phyloP scores from a whole-genome alignment of 1,140 invertebrate genomes.

The Drosophila quadrilineata region DNA sequence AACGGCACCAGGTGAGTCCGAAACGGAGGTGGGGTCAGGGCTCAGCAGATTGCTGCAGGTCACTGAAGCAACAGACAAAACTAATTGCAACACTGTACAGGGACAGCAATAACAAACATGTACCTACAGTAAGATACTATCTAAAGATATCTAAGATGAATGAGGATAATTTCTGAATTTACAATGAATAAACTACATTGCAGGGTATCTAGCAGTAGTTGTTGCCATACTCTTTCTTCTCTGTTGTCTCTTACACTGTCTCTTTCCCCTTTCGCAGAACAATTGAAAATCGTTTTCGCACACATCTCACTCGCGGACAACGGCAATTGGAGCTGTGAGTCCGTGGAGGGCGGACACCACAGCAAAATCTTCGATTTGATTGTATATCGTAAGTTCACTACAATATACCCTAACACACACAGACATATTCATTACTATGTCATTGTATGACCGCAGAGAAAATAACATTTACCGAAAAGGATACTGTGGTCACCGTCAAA shows the following conservation, averaged over 20 bases:
- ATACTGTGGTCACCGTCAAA: conserved; percentile 79
- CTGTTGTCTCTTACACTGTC: conserved; percentile 22
- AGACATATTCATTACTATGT: conserved; percentile 64
- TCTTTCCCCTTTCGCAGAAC: conserved; percentile 40
- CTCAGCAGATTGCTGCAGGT: conserved; percentile 17
- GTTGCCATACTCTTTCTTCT: background rate
- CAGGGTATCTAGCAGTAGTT: no score
- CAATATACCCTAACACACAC: conserved; percentile 10
- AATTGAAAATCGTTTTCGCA: conserved; percentile 81
- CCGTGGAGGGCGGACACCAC: conserved; percentile 58
- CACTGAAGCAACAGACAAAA: conserved; percentile 55
- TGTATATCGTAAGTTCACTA: conserved; percentile 79
- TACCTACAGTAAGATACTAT: no score
- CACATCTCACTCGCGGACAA: conserved; percentile 77
- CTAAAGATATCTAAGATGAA: no score
- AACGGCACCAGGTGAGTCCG: conserved; percentile 52
- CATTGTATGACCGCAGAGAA: conserved; percentile 75
- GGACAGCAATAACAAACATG: no score
- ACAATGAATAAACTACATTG: background rate
- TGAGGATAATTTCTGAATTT: background rate
- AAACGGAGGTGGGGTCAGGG: background rate
- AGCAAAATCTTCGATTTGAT: conserved; percentile 80
- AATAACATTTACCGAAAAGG: conserved; percentile 82
- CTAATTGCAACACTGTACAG: conserved; percentile 60
- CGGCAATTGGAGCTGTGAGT: conserved; percentile 80